These are phyloP conservation scores for Cardiocondyla obscurior DNA, from an alignment of 1,140 invertebrate genomes.

Conservation along the genomic window DNA sequence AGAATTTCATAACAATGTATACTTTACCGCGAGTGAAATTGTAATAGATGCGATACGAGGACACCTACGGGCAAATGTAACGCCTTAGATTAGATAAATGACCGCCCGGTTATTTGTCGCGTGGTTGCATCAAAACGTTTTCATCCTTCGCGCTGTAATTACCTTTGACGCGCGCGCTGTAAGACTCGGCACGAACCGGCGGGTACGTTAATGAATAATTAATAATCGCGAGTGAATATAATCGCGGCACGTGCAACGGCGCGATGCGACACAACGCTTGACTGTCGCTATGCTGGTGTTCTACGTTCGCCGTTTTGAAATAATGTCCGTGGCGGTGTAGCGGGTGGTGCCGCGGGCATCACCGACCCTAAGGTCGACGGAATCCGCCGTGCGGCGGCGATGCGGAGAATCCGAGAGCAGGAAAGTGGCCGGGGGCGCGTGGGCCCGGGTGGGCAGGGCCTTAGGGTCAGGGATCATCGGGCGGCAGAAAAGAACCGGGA, in stretches of 20 bases:
- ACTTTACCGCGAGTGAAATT: not conserved
- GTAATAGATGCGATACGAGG: not conserved
- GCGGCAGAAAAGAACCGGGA: conserved; percentile 72
- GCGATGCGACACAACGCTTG: not conserved
- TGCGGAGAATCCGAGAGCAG: conserved; percentile 49
- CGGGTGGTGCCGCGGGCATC: conserved; percentile 4
- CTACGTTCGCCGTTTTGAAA: conserved; percentile 39
- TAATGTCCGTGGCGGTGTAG: conserved; percentile 29
- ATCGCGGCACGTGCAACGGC: conserved; percentile 7
- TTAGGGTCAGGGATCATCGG: conserved; percentile 76
- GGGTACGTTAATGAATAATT: conserved; percentile 45
- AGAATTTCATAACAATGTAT: not conserved
- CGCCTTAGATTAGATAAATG: not conserved
- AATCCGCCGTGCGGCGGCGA: conserved; percentile 20
- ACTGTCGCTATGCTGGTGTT: not conserved
- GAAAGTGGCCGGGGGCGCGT: conserved; percentile 67
- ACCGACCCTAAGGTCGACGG: conserved; percentile 42
- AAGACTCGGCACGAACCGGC: not conserved
- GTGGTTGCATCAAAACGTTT: not conserved
- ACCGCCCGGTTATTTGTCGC: not conserved
- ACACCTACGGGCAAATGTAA: not conserved
- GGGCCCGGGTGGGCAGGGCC: conserved; percentile 73
- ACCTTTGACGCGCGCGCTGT: not conserved
- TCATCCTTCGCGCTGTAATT: conserved; percentile 30
- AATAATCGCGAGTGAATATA: conserved; percentile 29